A percentile compares a stretch with the other conserved stretches of the same genome.
Evolutionary conservation across 1,140 invertebrate genomes (phyloP).

Genomic region (Potamilus streckersoni): DNA sequence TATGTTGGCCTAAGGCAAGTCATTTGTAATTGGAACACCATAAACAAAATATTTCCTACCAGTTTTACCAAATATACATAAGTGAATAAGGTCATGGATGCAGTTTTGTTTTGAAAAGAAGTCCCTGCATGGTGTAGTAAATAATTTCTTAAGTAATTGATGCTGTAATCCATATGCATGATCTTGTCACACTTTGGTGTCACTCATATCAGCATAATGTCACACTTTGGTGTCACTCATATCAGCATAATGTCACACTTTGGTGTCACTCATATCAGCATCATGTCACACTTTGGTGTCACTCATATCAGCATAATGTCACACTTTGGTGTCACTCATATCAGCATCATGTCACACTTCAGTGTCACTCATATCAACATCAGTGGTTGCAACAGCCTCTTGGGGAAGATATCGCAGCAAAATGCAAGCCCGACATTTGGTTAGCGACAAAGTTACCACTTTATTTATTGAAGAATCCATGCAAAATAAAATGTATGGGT

Average conservation of each 20-base stretch:
- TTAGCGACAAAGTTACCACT: constrained; percentile 44
- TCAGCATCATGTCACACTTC: constrained; percentile 20
- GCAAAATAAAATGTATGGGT: constrained; percentile 55
- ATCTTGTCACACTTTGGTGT: constrained; percentile 21
- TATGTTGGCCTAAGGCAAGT: no score
- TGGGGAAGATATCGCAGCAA: constrained; percentile 31
- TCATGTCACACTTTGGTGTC: constrained; percentile 27
- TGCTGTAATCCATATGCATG: neutral
- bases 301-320: constrained; percentile 10
- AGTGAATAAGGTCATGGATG: no score
- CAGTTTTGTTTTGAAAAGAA: no score
- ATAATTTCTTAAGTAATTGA: no score
- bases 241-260: constrained; percentile 16
- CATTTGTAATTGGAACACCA: no score
- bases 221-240: constrained; percentile 26
- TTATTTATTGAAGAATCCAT: constrained; percentile 46
- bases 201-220: constrained; percentile 10
- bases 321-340: constrained; percentile 25
- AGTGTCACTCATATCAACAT: constrained; percentile 19
- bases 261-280: constrained; percentile 19
- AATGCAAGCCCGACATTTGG: constrained; percentile 21
- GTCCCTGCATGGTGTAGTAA: no score
- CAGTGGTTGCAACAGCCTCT: constrained; percentile 34
- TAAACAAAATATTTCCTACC: no score
- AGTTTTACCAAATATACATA: no score